phyloP scores from a whole-genome alignment of 1,140 invertebrate genomes.

The Cyclargus thomasi region DNA sequence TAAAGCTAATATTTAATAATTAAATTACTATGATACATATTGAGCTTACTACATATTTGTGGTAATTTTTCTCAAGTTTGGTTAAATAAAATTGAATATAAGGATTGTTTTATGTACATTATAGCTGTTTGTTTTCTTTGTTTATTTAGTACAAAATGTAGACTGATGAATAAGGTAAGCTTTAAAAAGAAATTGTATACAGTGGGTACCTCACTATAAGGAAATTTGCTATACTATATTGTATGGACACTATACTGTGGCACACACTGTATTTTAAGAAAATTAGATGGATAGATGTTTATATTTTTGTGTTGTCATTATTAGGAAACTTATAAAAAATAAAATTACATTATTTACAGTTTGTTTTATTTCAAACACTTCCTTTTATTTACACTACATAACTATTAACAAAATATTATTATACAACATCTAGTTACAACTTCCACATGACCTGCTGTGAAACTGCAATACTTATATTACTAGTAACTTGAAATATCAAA shows the following conservation, averaged over 20 bases:
- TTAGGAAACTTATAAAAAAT: constrained; percentile 14
- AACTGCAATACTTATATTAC: background rate
- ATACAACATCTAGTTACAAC: background rate
- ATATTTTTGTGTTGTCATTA: constrained; percentile 18
- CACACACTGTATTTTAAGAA: background rate
- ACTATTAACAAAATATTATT: background rate
- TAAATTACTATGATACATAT: too few relatives aligned
- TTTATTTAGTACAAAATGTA: constrained; percentile 1
- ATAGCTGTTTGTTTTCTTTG: background rate
- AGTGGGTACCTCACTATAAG: too few relatives aligned
- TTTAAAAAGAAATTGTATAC: background rate
- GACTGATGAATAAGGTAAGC: background rate
- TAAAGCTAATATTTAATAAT: too few relatives aligned
- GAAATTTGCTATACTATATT: too few relatives aligned
- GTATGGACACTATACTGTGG: background rate
- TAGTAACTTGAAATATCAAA: background rate
- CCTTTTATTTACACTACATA: background rate
- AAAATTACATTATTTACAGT: constrained; percentile 17
- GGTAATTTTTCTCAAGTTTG: too few relatives aligned
- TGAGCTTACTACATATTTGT: too few relatives aligned
- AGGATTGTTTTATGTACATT: too few relatives aligned
- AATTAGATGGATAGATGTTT: background rate
- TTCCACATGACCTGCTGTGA: background rate
- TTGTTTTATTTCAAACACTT: constrained; percentile 13
- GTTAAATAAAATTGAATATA: too few relatives aligned